Percentiles rank a stretch among this genome's conserved stretches.
phyloP scores from a whole-genome alignment of 2,888 invertebrate species.

The Hypomecis punctinalis region DNA sequence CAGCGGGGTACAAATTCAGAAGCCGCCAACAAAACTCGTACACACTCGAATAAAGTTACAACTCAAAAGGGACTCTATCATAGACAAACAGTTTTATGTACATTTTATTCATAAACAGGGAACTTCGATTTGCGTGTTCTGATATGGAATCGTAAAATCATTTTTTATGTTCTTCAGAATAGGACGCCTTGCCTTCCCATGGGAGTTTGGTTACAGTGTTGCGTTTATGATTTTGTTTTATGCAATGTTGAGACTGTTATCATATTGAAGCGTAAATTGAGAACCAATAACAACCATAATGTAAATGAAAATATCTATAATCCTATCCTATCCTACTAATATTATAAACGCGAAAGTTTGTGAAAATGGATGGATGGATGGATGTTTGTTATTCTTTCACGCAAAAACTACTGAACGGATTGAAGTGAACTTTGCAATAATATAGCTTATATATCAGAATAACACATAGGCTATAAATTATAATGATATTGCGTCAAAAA shows the following conservation, averaged over 20 bases:
- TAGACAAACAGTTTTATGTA: conserved; percentile 63
- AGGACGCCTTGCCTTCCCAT: conserved; percentile 56
- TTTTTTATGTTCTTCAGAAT: conserved; percentile 74
- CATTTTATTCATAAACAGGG: conserved; percentile 73
- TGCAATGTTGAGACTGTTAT: conserved; percentile 17
- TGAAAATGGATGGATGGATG: no score
- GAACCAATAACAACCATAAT: conserved; percentile 1
- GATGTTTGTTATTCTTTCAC: no score
- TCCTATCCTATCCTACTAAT: no score
- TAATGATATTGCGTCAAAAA: no score
- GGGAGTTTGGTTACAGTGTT: conserved; percentile 75
- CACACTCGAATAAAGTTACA: conserved; percentile 28
- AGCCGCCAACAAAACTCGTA: conserved; percentile 3
- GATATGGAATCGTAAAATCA: conserved; percentile 79
- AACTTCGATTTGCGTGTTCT: conserved; percentile 64
- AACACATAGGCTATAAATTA: no score
- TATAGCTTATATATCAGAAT: no score
- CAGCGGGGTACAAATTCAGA: background rate
- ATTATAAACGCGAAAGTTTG: no score
- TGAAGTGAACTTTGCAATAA: no score
- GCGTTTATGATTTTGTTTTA: conserved; percentile 61
- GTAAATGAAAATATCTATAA: background rate
- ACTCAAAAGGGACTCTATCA: conserved; percentile 45
- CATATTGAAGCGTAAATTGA: conserved; percentile 20
- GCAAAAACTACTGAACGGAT: no score